Evolutionary conservation across 2,113 vertebrate species (phyloP).

Genomic region (Alouatta palliata): DNA sequence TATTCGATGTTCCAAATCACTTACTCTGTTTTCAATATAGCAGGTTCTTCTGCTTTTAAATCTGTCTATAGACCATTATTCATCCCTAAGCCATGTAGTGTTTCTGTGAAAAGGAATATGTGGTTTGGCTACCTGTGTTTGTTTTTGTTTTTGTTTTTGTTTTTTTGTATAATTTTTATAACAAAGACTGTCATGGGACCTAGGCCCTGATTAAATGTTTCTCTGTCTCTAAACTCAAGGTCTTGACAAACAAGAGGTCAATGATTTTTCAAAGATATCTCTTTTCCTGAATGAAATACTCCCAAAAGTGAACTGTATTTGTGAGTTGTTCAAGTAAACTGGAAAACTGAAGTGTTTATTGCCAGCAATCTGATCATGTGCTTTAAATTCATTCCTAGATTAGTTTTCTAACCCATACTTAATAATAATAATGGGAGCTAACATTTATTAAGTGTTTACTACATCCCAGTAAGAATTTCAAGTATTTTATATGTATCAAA

Average conservation of each 20-base stretch:
- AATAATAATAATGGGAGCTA: neutral
- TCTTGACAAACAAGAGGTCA: neutral
- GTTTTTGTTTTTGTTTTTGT: too few relatives aligned
- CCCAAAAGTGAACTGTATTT: neutral
- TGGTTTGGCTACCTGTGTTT: neutral
- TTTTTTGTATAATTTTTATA: neutral
- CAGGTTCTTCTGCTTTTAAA: neutral
- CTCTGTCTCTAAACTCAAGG: neutral
- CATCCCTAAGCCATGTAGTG: neutral
- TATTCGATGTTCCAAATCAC: neutral
- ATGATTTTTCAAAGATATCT: neutral
- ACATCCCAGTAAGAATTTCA: neutral
- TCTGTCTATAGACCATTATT: neutral
- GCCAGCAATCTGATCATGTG: neutral
- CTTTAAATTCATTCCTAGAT: neutral
- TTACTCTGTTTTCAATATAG: neutral
- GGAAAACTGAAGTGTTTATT: neutral
- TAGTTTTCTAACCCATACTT: neutral
- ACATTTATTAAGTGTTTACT: neutral
- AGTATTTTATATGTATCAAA: neutral
- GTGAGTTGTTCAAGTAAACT: neutral
- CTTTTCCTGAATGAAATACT: neutral
- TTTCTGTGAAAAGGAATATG: neutral
- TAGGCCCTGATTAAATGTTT: neutral
- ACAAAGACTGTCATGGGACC: neutral